Evolutionary conservation across 2,797 vertebrate species (phyloP).

Genomic region (Balearica regulorum): DNA sequence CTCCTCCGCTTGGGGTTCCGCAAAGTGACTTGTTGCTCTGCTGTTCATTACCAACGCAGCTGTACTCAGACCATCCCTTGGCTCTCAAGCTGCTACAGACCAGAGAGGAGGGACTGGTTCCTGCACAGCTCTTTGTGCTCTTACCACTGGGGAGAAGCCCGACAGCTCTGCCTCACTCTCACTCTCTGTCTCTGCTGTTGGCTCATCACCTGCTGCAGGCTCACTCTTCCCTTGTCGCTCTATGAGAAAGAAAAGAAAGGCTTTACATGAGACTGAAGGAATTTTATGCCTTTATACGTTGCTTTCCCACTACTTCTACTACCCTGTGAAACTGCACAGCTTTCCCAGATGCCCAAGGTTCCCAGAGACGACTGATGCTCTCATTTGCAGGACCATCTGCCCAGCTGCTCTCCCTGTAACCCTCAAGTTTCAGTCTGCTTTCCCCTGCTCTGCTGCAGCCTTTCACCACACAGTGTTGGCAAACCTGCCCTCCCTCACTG

Average conservation of each 20-base stretch:
- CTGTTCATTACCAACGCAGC: not conserved
- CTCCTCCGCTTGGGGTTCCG: not conserved
- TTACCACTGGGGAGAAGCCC: slow-evolving; percentile 89
- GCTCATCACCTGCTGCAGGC: slow-evolving; percentile 85
- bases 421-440: not conserved
- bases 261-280: not conserved
- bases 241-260: slow-evolving; percentile 16
- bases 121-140: not conserved
- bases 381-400: not conserved
- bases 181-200: slow-evolving; percentile 92
- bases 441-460: not conserved
- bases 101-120: not conserved
- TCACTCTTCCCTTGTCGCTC: slow-evolving; percentile 83
- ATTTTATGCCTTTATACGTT: not conserved
- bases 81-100: not conserved
- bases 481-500: not conserved
- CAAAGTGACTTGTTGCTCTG: not conserved
- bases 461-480: not conserved
- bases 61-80: not conserved
- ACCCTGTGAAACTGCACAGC: not conserved
- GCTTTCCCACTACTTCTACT: not conserved
- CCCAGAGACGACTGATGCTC: not conserved
- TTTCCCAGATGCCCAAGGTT: not conserved
- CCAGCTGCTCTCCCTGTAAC: not conserved
- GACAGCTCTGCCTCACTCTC: slow-evolving; percentile 97